A percentile compares a stretch with the other conserved stretches of the same genome.
Conservation (phyloP, 2,797 vertebrate genomes). For the Leucoraja ocellata region DNA sequence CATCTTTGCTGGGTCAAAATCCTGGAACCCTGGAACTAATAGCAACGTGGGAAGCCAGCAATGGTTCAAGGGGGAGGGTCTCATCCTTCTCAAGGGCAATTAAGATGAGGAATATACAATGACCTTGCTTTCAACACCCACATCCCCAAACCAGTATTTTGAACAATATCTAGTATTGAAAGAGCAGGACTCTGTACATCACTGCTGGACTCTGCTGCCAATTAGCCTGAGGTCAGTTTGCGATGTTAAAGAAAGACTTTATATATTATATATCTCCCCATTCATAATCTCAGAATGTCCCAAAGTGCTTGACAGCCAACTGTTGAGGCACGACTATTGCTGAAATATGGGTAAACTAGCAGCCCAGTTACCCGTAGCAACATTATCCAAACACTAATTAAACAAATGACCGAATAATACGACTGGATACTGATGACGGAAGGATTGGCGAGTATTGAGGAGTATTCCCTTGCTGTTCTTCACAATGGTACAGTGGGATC, state of each 20-base stretch:
- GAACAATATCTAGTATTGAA: background rate
- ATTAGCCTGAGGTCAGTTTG: background rate
- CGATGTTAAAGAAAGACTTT: background rate
- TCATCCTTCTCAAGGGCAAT: background rate
- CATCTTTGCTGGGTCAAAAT: background rate
- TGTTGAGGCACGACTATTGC: background rate
- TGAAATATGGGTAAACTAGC: background rate
- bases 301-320: background rate
- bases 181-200: background rate
- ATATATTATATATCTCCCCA: background rate
- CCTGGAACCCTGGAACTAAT: background rate
- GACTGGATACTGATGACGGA: background rate
- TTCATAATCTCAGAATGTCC: background rate
- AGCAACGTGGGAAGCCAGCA: background rate
- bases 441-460: background rate
- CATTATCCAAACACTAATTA: background rate
- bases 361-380: background rate
- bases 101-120: background rate
- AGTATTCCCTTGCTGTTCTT: background rate
- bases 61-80: too few relatives aligned
- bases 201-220: background rate
- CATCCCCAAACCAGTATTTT: background rate
- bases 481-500: background rate
- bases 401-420: background rate
- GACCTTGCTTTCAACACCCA: background rate